Evolutionary conservation across 2,113 vertebrate genomes (phyloP), one percentile per base, ranked within the genome.

Genomic region (Eonycteris spelaea): DNA sequence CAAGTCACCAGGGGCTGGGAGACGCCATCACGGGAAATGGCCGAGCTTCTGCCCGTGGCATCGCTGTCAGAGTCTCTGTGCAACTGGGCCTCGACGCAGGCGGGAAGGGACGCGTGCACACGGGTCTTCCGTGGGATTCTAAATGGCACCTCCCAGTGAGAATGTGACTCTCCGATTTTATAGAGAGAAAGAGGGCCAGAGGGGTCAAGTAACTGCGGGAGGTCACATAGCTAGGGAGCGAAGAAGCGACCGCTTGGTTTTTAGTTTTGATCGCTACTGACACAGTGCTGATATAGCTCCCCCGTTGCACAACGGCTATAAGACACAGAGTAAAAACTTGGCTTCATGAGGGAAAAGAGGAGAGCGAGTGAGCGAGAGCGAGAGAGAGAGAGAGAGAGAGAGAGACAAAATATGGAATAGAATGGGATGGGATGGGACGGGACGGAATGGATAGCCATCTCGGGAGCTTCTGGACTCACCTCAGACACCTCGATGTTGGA

Each of bases 401-500:
- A 18, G 43, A 1, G 28, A 48, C 12, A 48, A 2, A 14, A 43
- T 43, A 7, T 2, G 2, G 16, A 16, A 1, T 0, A 0, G 26
- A 33, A 26, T 24, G 0, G 12, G 2, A 22, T 12, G 4, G 16
- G 10, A 18, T 33, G 51, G 7, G 14, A 1, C 8, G 2, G 48
- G 6, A 14, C 0, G 7, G 13, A 6, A 4, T 3, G 0, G 12
- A 4, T 51, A 51, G 48, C 48, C 48, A 51, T 51, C 26, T 48
- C 59, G 63, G 51, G 21, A 71, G 10, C 35, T 28, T 38, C 24
- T 0, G 6, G 68, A 98, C 98, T 92, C 98, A 99, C 99, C 98
- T 98, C 98, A 70, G 99, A 99, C 83, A 99, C 94, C 94, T 98
- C 99, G 67, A 99, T 97, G 16, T 95, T 98, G 10, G 97, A 5